Conservation (phyloP, 30 jellyfish, hydroid and myxozoan genomes). For the Aurelia sp. region DNA sequence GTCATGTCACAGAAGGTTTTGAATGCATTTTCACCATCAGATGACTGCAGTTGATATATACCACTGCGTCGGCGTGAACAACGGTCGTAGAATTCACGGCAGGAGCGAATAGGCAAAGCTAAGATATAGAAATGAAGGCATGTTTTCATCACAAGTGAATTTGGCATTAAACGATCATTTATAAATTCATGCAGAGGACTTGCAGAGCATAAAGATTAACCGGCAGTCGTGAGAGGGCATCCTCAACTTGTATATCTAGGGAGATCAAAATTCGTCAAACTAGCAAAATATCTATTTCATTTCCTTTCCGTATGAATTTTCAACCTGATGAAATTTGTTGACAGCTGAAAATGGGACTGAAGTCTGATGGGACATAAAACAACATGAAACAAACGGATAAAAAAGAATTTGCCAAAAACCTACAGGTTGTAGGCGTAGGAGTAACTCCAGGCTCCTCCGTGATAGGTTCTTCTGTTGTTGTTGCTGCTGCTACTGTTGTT, state of each 20-base stretch:
- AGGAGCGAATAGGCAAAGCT: slow-evolving; percentile 94
- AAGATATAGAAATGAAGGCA: neutral
- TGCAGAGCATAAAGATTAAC: too few relatives aligned
- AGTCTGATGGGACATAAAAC: too few relatives aligned
- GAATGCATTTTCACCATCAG: slow-evolving; percentile 64
- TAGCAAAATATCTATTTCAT: too few relatives aligned
- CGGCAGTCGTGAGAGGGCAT: too few relatives aligned
- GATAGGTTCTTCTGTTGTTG: slow-evolving; percentile 19
- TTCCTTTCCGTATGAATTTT: too few relatives aligned
- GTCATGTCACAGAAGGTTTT: slow-evolving; percentile 95
- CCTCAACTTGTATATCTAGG: too few relatives aligned
- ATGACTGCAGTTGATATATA: slow-evolving; percentile 72
- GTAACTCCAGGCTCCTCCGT: neutral
- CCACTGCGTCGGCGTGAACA: slow-evolving; percentile 98
- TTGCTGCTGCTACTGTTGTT: slow-evolving; percentile 32
- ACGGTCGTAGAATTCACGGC: slow-evolving; percentile 97
- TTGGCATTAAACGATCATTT: too few relatives aligned
- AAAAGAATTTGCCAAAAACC: neutral
- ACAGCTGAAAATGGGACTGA: too few relatives aligned
- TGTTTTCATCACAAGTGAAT: neutral
- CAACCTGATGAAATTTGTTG: too few relatives aligned
- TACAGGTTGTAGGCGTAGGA: neutral
- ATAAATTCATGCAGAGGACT: too few relatives aligned
- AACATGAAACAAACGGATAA: neutral
- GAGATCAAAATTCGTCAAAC: too few relatives aligned